Conservation (phyloP, 2,888 invertebrate genomes). For the Eledone cirrhosa region DNA sequence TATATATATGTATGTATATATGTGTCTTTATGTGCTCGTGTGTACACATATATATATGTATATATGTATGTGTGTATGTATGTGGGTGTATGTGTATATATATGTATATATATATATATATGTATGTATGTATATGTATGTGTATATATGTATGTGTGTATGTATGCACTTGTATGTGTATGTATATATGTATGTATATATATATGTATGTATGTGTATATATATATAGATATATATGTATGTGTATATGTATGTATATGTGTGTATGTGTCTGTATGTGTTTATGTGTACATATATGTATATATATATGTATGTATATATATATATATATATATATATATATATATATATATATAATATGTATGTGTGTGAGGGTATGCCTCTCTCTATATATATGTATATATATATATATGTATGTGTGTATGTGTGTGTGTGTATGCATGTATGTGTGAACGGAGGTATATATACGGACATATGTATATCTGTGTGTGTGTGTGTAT, state of each 20-base stretch:
- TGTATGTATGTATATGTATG: neutral
- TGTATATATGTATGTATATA: neutral
- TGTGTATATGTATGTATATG: neutral
- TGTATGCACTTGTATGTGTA: too few relatives aligned
- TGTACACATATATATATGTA: neutral
- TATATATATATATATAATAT: neutral
- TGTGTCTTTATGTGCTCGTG: too few relatives aligned
- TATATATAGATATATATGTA: neutral
- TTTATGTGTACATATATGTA: neutral
- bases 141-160: too few relatives aligned
- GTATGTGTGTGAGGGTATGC: neutral
- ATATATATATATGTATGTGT: neutral
- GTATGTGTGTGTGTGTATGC: neutral
- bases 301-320: neutral
- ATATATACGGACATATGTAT: neutral
- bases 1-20: too few relatives aligned
- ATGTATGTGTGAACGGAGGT: neutral
- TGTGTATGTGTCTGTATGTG: neutral
- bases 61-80: neutral
- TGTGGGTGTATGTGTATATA: conserved; percentile 1
- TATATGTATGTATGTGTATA: neutral
- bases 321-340: neutral
- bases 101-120: conserved; percentile 6
- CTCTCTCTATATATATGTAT: neutral
- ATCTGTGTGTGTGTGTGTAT: neutral